Percentiles rank a stretch among this genome's conserved stretches.
phyloP scores from a whole-genome alignment of 1,140 invertebrate species.

The Papilio dardanus region DNA sequence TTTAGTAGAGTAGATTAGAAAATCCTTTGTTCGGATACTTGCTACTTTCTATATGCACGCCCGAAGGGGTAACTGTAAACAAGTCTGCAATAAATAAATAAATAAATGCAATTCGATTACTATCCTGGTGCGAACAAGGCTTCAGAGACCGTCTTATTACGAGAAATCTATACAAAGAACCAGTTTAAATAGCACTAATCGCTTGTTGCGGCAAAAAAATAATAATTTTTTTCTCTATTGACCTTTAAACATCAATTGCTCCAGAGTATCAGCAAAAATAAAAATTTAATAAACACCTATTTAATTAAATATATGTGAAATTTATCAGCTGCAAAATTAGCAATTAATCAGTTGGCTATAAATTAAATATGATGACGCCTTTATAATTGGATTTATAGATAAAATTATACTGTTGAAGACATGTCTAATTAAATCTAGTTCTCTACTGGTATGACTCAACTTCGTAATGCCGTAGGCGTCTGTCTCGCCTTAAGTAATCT shows the following conservation, averaged over 20 bases:
- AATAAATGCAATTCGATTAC: no score
- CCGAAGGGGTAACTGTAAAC: no score
- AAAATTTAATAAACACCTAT: neutral
- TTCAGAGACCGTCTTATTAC: no score
- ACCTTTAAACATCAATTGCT: neutral
- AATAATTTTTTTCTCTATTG: neutral
- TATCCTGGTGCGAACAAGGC: no score
- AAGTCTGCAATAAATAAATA: no score
- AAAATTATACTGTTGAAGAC: neutral
- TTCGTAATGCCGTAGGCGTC: neutral
- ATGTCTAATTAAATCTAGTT: neutral
- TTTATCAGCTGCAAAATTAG: neutral
- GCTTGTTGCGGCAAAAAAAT: no score
- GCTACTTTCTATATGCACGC: no score
- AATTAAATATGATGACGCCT: neutral
- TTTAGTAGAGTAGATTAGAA: no score
- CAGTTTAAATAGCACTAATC: no score
- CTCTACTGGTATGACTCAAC: neutral
- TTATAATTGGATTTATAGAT: conserved; percentile 21
- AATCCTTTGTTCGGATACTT: no score
- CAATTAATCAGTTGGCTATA: conserved; percentile 9
- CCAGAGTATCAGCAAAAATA: neutral
- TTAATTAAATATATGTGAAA: conserved; percentile 2
- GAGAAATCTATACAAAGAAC: no score
- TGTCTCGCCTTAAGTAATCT: neutral